Base-by-base conservation (phyloP, 2,113 vertebrate species). In the Strigops habroptila region DNA sequence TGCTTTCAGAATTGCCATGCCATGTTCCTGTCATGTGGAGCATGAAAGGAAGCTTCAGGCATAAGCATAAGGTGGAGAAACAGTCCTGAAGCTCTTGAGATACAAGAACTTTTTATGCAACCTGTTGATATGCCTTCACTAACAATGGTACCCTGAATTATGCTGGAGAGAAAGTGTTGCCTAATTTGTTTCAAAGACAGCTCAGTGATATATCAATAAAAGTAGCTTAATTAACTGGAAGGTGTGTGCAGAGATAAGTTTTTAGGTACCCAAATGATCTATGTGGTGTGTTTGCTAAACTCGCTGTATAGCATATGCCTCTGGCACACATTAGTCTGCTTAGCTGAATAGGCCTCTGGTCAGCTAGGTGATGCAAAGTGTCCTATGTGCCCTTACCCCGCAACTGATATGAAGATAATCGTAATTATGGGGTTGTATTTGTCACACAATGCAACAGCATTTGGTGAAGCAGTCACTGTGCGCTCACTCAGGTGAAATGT, bases 321-420 rank as follows among this genome's bases (percentile, higher is more conserved):
- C 18, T 2, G 2, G 35, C 59, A 51, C 28, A 31, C 0, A 1
- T 60, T 53, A 73, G 7, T 51, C 18, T 4, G 2, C 48, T 0
- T 4, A 57, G 37, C 28, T 80, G 33, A n/a, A 41, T 2, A 5
- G 62, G 39, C 31, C 2, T 5, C 31, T 25, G 41, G 73, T 46
- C 27, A 43, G n/a, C 2, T 53, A 63, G 39, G 33, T 0, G 0
- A 43, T 57, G 35, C 35, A 13, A 76, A 33, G 35, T 37, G 44
- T 64, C 53, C 51, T 64, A 4, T 1, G 5, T 82, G 62, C 25
- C 67, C 33, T 86, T 27, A 25, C 21, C 30, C 12, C 3, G 1
- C 44, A 73, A 49, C 35, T 93, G 53, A 5, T 49, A 35, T 31
- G 22, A 57, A 67, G 21, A 39, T 4, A 57, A 57, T 65, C 12